Conservation (phyloP, 2,113 vertebrate genomes). For the Passer domesticus region DNA sequence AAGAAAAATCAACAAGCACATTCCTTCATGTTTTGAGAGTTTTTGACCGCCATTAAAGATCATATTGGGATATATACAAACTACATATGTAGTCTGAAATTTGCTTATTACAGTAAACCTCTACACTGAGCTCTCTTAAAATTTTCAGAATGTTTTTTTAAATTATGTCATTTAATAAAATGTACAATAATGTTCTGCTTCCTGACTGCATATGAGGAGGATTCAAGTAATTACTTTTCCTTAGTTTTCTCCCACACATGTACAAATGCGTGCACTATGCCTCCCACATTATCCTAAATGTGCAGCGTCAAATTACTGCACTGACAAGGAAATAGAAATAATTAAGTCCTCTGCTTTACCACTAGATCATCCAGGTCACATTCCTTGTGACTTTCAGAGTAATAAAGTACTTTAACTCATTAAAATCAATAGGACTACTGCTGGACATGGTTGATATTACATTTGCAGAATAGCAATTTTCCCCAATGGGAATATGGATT, state of each 20-base stretch:
- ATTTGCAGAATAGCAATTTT: neutral
- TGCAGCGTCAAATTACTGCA: neutral
- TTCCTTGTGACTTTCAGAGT: neutral
- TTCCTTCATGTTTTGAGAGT: neutral
- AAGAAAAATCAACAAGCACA: neutral
- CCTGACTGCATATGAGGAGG: neutral
- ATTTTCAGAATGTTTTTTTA: neutral
- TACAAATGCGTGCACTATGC: neutral
- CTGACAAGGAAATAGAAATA: constrained; percentile 31
- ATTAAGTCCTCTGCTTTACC: constrained; percentile 8
- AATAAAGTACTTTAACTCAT: neutral
- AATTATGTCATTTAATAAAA: neutral
- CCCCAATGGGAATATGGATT: neutral
- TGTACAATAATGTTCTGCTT: neutral
- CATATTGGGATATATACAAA: neutral
- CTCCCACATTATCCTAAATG: neutral
- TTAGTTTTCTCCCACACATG: constrained; percentile 3
- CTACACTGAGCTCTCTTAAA: neutral
- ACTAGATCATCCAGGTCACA: neutral
- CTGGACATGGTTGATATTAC: neutral
- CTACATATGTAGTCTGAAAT: neutral
- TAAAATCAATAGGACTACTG: constrained; percentile 3
- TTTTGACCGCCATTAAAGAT: neutral
- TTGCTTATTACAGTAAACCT: neutral
- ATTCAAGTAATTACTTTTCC: neutral